Evolutionary conservation across 2,113 vertebrate species (phyloP).

Genomic region (Herpetotheres cachinnans): DNA sequence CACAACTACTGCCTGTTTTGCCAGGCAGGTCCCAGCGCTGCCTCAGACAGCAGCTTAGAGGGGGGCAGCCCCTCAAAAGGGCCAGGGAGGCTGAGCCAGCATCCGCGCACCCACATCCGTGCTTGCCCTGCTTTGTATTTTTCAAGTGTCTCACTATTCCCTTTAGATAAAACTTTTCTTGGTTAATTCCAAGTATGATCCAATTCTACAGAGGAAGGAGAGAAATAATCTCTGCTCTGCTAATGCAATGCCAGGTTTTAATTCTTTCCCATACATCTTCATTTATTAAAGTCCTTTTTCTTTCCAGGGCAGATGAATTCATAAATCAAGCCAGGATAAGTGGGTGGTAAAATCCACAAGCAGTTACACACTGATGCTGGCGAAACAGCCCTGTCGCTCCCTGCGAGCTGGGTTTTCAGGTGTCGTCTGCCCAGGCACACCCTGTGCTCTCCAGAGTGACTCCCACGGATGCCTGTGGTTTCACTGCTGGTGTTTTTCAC

Average conservation of each 20-base stretch:
- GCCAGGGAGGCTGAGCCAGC: fast-evolving
- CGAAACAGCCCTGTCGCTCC: not conserved
- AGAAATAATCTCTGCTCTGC: not conserved
- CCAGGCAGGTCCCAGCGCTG: not conserved
- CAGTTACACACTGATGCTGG: not conserved
- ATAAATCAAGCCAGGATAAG: not conserved
- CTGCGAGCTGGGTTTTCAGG: not conserved
- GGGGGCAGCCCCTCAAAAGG: not conserved
- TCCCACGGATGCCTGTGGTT: not conserved
- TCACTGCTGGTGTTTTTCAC: not conserved
- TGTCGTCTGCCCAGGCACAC: not conserved
- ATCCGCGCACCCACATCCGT: fast-evolving
- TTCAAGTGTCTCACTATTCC: not conserved
- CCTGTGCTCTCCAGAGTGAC: not conserved
- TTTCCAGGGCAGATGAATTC: not conserved
- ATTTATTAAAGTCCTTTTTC: not conserved
- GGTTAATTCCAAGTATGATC: not conserved
- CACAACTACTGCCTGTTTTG: not conserved
- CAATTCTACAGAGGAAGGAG: not conserved
- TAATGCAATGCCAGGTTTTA: not conserved
- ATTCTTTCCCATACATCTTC: not conserved
- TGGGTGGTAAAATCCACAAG: not conserved
- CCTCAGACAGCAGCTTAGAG: not conserved
- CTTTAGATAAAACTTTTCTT: not conserved
- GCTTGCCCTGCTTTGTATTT: not conserved